A percentile compares a stretch with the other conserved stretches of the same genome.
Evolutionary conservation across 2,888 invertebrate species (phyloP).

Genomic region (Hemaris fuciformis): DNA sequence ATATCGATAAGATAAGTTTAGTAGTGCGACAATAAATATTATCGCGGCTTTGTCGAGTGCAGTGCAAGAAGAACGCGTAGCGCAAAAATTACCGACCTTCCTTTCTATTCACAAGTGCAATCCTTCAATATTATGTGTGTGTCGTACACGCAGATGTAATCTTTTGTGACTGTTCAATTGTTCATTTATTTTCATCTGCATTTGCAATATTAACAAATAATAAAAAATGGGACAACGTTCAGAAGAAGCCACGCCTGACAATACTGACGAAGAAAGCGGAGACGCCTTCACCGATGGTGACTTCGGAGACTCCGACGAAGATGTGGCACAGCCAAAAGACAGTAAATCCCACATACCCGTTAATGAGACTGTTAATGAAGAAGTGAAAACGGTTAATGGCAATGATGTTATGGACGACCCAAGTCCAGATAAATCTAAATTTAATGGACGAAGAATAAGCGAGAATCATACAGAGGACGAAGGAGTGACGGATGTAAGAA

Average conservation of each 20-base stretch:
- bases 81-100: slow-evolving; percentile 58
- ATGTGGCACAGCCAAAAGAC: slow-evolving; percentile 47
- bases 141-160: not conserved
- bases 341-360: slow-evolving; percentile 46
- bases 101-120: slow-evolving; percentile 46
- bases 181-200: slow-evolving; percentile 47
- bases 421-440: slow-evolving; percentile 29
- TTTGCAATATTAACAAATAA: slow-evolving; percentile 33
- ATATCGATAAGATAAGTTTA: slow-evolving; percentile 66
- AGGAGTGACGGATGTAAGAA: slow-evolving; percentile 43
- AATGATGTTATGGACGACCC: slow-evolving; percentile 23
- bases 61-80: slow-evolving; percentile 41
- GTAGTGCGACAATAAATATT: slow-evolving; percentile 46
- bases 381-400: slow-evolving; percentile 43
- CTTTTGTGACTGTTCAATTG: slow-evolving; percentile 40
- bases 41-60: slow-evolving; percentile 52
- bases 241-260: slow-evolving; percentile 61
- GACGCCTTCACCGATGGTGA: slow-evolving; percentile 75
- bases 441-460: slow-evolving; percentile 47
- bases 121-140: slow-evolving; percentile 4
- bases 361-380: slow-evolving; percentile 63
- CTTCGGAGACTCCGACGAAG: slow-evolving; percentile 70
- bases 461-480: slow-evolving; percentile 43
- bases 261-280: slow-evolving; percentile 70
- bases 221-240: slow-evolving; percentile 60